Base-by-base conservation (phyloP, 2,797 vertebrate species). In the Anomalospiza imberbis region DNA sequence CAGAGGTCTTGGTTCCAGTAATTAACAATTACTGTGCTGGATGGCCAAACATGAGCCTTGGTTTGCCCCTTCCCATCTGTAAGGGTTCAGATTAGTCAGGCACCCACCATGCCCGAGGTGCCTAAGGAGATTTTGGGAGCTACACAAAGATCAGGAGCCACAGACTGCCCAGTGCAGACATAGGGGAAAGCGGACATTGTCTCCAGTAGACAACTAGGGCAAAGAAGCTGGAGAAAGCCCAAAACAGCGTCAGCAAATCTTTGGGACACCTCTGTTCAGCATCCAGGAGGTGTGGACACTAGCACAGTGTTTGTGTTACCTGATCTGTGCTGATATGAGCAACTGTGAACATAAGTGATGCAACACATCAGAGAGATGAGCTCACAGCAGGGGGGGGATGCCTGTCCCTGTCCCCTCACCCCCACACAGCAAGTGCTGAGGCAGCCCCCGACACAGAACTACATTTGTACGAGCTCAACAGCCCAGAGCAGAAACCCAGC, bases 311-410 rank as follows among this genome's bases (percentile, higher is more conserved):
- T 87, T 79, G 74, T 71, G 47, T 77, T 57, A 53, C 77, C 42
- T 75, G 74, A 67, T 63, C 28, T 31, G 45, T 67, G 40, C 87
- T 17, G n/a, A 51, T 40, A 72, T 0, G n/a, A 91, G 53, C 48
- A 51, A 32, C 77, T 62, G 53, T 6, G 44, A 76, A 58, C 80
- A 9, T 2, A 8, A 0, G 17, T 92, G 85, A 91, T 0, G 75
- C 81, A 94, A 94, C 45, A 88, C 57, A 80, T 48, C 84, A 91
- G 95, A 93, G 31, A 71, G 16, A 40, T 8, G 44, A 55, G 72
- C 68, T 40, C 13, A 17, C 22, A 67, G 70, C 7, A 18, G 66
- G 68, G 61, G 14, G 50, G 70, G 73, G 51, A 70, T 21, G 28
- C 21, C 72, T 32, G 9, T 24, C 25, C 50, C 1, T 4, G 28